Conservation (phyloP, 2,113 vertebrate species). For the Ctenodactylus gundi region DNA sequence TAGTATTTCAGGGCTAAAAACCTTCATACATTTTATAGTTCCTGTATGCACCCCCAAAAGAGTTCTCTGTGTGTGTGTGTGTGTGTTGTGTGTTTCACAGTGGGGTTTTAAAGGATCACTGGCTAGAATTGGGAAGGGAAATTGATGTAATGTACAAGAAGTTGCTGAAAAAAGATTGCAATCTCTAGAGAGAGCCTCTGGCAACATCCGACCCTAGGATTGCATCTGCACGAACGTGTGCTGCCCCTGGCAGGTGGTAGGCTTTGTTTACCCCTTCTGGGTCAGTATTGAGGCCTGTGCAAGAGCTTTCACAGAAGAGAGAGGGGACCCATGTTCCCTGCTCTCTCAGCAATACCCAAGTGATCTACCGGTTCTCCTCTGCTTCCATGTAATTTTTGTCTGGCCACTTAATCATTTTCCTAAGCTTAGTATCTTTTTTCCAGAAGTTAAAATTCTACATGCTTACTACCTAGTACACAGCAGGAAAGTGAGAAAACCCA, state of each 20-base stretch:
- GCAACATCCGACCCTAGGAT: not conserved
- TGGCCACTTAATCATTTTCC: not conserved
- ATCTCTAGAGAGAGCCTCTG: not conserved
- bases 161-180: not conserved
- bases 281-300: not conserved
- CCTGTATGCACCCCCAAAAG: not conserved
- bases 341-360: not conserved
- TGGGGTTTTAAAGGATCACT: not conserved
- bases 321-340: not conserved
- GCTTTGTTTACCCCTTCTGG: not conserved
- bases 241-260: not conserved
- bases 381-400: not conserved
- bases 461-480: not conserved
- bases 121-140: not conserved
- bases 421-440: not conserved
- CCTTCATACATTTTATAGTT: not conserved
- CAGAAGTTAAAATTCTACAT: not conserved
- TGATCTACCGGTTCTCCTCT: not conserved
- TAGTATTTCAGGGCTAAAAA: slow-evolving; percentile 9
- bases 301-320: not conserved
- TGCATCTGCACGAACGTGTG: not conserved
- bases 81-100: not conserved
- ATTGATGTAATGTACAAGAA: not conserved
- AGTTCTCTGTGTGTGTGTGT: not conserved
- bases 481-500: not conserved